A percentile compares a stretch with the other conserved stretches of the same genome.
Conservation (phyloP, 2,113 vertebrate genomes). For the Cettia cetti region DNA sequence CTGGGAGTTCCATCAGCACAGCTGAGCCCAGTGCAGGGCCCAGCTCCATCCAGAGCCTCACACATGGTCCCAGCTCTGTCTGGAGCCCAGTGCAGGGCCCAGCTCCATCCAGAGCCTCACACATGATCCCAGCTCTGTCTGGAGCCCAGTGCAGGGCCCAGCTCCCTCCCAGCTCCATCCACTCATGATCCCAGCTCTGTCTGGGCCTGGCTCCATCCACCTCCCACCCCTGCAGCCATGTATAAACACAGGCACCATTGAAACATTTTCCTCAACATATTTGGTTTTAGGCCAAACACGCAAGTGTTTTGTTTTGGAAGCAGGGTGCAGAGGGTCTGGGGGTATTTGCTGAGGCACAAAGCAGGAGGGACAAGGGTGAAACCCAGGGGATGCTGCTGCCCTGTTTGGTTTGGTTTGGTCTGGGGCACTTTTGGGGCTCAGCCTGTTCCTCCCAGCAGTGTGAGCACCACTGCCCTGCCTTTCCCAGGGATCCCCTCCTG, state of each 20-base stretch:
- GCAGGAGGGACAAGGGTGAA: neutral
- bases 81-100: neutral
- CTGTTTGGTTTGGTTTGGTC: accelerated
- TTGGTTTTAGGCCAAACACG: neutral
- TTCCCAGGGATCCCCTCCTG: constrained; percentile 18
- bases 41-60: neutral
- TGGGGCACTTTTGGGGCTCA: neutral
- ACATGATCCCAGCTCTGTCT: neutral
- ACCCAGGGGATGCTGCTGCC: neutral
- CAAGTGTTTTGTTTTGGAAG: neutral
- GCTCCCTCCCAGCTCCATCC: neutral
- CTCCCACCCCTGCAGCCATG: neutral
- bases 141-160: neutral
- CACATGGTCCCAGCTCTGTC: neutral
- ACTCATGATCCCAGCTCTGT: neutral
- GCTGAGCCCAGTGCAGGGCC: neutral
- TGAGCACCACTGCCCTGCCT: neutral
- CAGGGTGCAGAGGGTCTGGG: neutral
- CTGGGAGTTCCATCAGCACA: neutral
- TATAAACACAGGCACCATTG: neutral
- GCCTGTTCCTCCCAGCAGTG: neutral
- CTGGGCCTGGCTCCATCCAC: neutral
- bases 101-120: neutral
- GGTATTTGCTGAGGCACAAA: neutral
- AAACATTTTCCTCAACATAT: neutral